A percentile compares a stretch with the other conserved stretches of the same genome.
Evolutionary conservation across 2,113 vertebrate genomes (phyloP).

Genomic region (Agapornis roseicollis): DNA sequence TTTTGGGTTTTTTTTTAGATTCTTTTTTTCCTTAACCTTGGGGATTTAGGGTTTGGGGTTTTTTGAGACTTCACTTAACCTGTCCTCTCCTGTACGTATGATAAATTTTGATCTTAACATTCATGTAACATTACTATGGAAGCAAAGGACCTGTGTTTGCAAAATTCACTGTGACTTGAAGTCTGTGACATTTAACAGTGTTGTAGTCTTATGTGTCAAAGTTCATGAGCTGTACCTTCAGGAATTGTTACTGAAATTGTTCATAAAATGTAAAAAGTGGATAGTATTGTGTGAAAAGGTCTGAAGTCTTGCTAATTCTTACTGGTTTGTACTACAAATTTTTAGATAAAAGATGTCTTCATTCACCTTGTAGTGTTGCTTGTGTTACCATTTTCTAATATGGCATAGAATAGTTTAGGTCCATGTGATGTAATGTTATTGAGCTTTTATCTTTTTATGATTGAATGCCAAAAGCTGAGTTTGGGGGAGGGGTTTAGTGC

Average conservation of each 20-base stretch:
- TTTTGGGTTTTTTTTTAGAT: not conserved
- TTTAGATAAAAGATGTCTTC: not conserved
- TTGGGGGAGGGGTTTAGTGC: not conserved
- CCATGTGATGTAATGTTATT: not conserved
- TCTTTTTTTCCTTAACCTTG: not conserved
- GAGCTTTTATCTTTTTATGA: not conserved
- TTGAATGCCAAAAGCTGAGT: not conserved
- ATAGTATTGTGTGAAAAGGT: not conserved
- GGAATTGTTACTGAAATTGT: not conserved
- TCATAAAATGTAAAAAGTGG: not conserved
- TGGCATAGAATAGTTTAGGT: not conserved
- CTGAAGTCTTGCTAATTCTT: not conserved
- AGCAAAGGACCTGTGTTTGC: constrained; percentile 13
- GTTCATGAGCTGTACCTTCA: not conserved
- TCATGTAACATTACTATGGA: not conserved
- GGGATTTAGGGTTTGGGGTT: not conserved
- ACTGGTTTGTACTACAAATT: not conserved
- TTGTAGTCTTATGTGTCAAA: not conserved
- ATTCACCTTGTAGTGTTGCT: not conserved
- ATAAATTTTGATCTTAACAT: not conserved
- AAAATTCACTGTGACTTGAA: constrained; percentile 51
- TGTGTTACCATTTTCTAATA: not conserved
- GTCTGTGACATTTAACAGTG: constrained; percentile 30
- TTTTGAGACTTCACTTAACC: not conserved
- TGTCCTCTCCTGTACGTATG: not conserved